Evolutionary conservation across 2,797 vertebrate genomes (phyloP), one percentile per base, ranked within the genome.

Genomic region (Xenentodon cancila): DNA sequence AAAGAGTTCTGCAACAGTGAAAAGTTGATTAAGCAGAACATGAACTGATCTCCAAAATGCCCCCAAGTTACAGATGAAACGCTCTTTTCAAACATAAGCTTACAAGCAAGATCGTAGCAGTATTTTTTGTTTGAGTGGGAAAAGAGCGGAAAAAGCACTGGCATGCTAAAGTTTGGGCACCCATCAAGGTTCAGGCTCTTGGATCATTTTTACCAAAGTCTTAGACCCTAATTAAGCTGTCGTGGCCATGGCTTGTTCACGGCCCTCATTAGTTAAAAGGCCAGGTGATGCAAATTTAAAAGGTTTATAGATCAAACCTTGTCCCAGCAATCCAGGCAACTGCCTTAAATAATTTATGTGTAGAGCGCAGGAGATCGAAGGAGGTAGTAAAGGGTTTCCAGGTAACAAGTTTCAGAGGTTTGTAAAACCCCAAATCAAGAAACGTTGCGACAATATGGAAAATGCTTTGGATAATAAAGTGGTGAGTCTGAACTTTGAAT

Each of bases 331-430:
- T 61, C 22, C 9, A 49, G 37, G 32, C 46, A 17, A 17, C 49
- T 52, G 13, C n/a, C 37, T 17, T 59, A 48, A 59, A 59, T 59
- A 59, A 59, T 47, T 34, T 40, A 61, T 43, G 37, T 34, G 7
- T 17, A 17, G 5, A 44, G 50, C 42, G 37, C 17, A 27, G 27
- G 45, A 34, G 11, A 30, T 34, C 13, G 37, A 48, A 22, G 20
- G 21, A 48, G 46, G 46, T 13, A 15, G 21, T 19, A 15, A 48
- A 21, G 9, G 19, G 45, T 47, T n/a, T 25, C 2, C 4, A 12
- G 5, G 21, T 20, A 21, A 48, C 12, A 15, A 15, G 12, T 21
- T 48, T 20, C 45, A 9, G 8, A 5, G 0, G 3, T 20, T 21
- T 48, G 20, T 48, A 16, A 19, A 48, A 13, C 20, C 5, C 9